phyloP scores from a whole-genome alignment of 1,140 invertebrate genomes.

The Vollenhovia emeryi region DNA sequence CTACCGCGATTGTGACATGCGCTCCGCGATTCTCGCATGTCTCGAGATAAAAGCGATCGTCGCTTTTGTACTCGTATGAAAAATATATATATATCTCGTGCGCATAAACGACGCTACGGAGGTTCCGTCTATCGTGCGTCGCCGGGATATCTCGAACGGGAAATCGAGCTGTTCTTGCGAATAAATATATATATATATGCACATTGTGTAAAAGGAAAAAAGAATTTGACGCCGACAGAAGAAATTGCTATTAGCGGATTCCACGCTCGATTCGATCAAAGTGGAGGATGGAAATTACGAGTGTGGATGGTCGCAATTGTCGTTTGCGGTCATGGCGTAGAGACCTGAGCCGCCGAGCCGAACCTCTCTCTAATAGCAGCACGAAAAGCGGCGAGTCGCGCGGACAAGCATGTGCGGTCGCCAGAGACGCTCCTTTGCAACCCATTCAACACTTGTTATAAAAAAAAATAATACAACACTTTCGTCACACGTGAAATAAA shows the following conservation, averaged over 20 bases:
- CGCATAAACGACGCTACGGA: constrained; percentile 14
- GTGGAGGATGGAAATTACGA: neutral
- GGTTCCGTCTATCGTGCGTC: neutral
- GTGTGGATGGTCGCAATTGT: too few relatives aligned
- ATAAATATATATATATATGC: neutral
- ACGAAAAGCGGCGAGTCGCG: neutral
- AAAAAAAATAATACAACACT: neutral
- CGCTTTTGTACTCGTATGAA: constrained; percentile 14
- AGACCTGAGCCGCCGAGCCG: neutral
- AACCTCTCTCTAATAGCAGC: too few relatives aligned
- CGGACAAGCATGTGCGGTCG: neutral
- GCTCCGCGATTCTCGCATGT: constrained; percentile 23
- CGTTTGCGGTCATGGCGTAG: neutral
- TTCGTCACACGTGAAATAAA: neutral
- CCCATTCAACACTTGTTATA: neutral
- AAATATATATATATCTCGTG: constrained; percentile 24
- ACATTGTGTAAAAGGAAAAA: neutral
- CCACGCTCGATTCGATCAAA: neutral
- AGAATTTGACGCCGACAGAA: neutral
- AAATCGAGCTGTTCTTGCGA: constrained; percentile 14
- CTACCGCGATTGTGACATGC: neutral
- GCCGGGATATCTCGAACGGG: neutral
- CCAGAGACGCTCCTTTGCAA: neutral
- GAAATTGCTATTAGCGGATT: constrained; percentile 12
- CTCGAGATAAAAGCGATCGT: constrained; percentile 2